These are phyloP conservation scores for Cyprinodon brontotheroides DNA, from an alignment of 2,113 vertebrate species.

Conservation along the genomic window DNA sequence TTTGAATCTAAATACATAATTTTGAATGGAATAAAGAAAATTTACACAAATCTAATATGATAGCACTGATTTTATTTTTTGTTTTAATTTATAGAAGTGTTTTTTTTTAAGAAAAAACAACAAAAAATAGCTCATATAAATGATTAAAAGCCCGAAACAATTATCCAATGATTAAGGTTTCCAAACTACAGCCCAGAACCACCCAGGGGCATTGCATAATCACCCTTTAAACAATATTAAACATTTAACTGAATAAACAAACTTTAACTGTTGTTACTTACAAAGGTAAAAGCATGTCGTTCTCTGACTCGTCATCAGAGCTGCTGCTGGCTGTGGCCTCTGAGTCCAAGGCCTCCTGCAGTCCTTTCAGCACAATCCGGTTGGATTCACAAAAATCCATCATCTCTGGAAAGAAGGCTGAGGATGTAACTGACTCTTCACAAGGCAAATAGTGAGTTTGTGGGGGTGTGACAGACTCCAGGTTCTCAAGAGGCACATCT, in stretches of 20 bases:
- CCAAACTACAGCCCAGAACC: no score
- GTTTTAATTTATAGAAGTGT: no score
- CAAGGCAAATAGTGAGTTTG: constrained; percentile 4
- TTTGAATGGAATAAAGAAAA: background rate
- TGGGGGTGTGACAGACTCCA: constrained; percentile 33
- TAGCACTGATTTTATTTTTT: background rate
- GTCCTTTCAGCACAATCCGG: constrained; percentile 79
- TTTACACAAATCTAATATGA: background rate
- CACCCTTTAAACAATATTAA: background rate
- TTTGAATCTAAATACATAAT: background rate
- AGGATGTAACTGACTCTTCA: constrained; percentile 46
- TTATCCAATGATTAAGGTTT: no score
- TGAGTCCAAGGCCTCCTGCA: constrained; percentile 88
- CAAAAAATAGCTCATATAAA: background rate
- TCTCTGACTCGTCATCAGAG: constrained; percentile 87
- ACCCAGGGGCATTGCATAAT: no score
- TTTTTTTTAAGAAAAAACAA: no score
- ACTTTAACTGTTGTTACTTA: constrained; percentile 76
- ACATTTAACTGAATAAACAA: background rate
- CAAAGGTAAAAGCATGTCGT: constrained; percentile 71
- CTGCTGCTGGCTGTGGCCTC: constrained; percentile 93
- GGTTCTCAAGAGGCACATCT: constrained; percentile 49
- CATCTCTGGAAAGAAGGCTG: constrained; percentile 73
- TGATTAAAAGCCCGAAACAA: background rate
- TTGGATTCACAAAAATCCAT: constrained; percentile 78